phyloP scores from a whole-genome alignment of 2,797 vertebrate genomes.

The Babyrousa celebensis region DNA sequence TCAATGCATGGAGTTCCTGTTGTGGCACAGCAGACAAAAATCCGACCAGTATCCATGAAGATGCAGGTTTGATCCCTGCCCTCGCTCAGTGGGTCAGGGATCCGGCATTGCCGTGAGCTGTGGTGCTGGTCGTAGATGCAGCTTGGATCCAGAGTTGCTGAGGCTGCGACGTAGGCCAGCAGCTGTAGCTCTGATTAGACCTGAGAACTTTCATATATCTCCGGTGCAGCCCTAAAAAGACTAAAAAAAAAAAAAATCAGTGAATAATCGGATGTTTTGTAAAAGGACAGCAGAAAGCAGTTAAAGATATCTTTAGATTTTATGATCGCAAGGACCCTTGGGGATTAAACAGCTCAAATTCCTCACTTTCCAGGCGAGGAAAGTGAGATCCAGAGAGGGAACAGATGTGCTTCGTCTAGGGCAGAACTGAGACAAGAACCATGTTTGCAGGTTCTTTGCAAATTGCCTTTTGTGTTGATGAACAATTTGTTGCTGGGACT shows the following conservation, averaged over 20 bases:
- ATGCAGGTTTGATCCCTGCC: too few relatives aligned
- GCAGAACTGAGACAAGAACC: neutral
- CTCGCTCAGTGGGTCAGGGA: too few relatives aligned
- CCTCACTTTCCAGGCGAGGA: conserved; percentile 36
- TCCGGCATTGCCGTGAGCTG: too few relatives aligned
- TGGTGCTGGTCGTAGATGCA: too few relatives aligned
- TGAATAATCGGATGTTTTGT: conserved; percentile 19
- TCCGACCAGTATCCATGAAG: too few relatives aligned
- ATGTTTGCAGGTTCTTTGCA: neutral
- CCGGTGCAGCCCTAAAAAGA: too few relatives aligned
- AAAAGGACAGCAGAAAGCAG: conserved; percentile 47
- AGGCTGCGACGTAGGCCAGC: too few relatives aligned
- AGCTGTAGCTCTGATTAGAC: too few relatives aligned
- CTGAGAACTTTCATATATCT: too few relatives aligned
- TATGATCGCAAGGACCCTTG: neutral
- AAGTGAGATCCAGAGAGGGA: neutral
- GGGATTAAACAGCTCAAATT: neutral
- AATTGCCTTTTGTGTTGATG: conserved; percentile 24
- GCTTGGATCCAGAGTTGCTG: too few relatives aligned
- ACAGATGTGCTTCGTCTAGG: neutral
- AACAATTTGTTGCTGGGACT: conserved; percentile 5
- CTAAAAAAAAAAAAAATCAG: neutral
- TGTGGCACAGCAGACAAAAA: too few relatives aligned
- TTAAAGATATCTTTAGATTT: conserved; percentile 41
- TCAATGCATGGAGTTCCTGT: too few relatives aligned